Evolutionary conservation across 1,140 invertebrate genomes (phyloP).

Genomic region (Drosophila parabipectinata): DNA sequence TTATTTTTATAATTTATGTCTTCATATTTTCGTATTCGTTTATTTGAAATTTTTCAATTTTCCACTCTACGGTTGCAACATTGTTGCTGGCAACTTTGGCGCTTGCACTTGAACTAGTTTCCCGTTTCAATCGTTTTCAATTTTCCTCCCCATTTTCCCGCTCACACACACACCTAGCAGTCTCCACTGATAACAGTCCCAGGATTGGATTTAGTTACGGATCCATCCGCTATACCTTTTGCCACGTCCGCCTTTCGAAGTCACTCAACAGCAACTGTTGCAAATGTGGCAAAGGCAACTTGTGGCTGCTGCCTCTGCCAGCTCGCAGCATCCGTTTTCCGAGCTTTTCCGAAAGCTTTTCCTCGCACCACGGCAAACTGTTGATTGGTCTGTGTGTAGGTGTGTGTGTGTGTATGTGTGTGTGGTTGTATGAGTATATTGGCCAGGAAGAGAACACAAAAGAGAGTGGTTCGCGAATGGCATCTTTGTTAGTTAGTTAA

Average conservation of each 20-base stretch:
- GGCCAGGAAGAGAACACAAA: constrained; percentile 39
- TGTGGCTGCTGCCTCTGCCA: constrained; percentile 58
- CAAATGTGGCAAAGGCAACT: constrained; percentile 78
- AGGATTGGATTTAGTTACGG: constrained; percentile 17
- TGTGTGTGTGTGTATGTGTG: constrained; percentile 12
- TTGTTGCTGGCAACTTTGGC: constrained; percentile 66
- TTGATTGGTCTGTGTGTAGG: constrained; percentile 52
- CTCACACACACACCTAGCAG: constrained; percentile 6
- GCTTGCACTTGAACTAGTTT: constrained; percentile 73
- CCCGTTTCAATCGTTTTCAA: constrained; percentile 37
- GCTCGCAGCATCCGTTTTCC: constrained; percentile 55
- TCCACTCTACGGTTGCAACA: constrained; percentile 48
- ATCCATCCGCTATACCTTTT: constrained; percentile 55
- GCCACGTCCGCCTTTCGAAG: constrained; percentile 79
- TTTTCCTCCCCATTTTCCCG: constrained; percentile 20
- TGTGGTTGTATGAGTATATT: background rate
- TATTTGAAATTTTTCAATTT: constrained; percentile 26
- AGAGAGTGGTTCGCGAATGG: constrained; percentile 30
- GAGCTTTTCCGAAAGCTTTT: constrained; percentile 60
- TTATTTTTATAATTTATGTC: constrained; percentile 42
- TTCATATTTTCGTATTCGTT: constrained; percentile 5
- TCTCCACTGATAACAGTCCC: constrained; percentile 59
- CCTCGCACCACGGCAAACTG: constrained; percentile 60
- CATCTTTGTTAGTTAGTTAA: constrained; percentile 38
- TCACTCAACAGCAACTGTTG: constrained; percentile 81